Evolutionary conservation across 1,140 invertebrate genomes (phyloP), one percentile per base, ranked within the genome.

Genomic region (Brachionus plicatilis): DNA sequence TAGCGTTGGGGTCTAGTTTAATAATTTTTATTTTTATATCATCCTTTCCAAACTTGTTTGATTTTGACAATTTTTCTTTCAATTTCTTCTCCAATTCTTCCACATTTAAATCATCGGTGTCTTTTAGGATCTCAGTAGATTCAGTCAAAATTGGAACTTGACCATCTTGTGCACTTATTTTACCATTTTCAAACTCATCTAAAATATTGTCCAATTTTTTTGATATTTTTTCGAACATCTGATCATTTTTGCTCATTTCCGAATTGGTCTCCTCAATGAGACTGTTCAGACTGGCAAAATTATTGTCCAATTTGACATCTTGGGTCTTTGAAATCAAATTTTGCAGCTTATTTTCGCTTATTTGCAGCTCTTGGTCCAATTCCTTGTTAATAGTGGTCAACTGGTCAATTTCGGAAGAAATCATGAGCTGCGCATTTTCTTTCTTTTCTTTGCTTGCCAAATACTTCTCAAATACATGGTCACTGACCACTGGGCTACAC

Each of bases 21-120:
- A 76, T 17, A 14, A 76, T 76, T 53, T 76, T 76, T 29, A 76
- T 76, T 50, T 76, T 76, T 24, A 50, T 27, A 8, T 76, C 41
- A 17, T 75, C 43, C 8, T 41, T 45, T 37, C 5, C 41, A 33
- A 41, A 75, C 9, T 43, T 47, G 4, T 50, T 27, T 12, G 41
- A 50, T 29, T 76, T 76, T 8, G 41, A 75, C 7, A 76, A 37
- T 50, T 50, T 76, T 37, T 50, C 43, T 29, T 24, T 27, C 20
- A 76, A 50, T 76, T 50, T 76, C 27, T 50, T 50, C 24, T 76
- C 72, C 5, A 76, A 33, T 14, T 76, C 43, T 27, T 76, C 17
- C 2, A 72, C 68, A 43, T 72, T 33, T 20, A 76, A 50, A 24
- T 76, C 43, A 14, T 76, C 72, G 17, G 41, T 43, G 9, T 72